Percentiles rank a stretch among this genome's conserved stretches.
Evolutionary conservation across 1,140 invertebrate genomes (phyloP).

Genomic region (Microvelia longipes): DNA sequence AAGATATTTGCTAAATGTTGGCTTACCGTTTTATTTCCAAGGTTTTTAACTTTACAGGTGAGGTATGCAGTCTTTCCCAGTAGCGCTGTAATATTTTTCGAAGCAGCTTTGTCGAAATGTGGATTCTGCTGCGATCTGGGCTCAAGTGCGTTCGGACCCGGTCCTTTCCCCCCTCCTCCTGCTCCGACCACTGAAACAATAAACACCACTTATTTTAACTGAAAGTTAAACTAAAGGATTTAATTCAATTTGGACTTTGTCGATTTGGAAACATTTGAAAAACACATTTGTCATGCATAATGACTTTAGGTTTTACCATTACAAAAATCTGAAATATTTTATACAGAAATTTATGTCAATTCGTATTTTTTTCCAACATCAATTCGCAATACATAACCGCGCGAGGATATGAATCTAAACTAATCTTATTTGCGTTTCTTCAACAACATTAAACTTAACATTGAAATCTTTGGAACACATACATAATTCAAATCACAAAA

Average conservation of each 20-base stretch:
- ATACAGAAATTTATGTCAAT: too few relatives aligned
- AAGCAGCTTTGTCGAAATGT: constrained; percentile 49
- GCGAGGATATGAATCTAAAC: too few relatives aligned
- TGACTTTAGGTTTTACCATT: too few relatives aligned
- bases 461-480: too few relatives aligned
- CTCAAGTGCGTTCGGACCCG: constrained; percentile 10
- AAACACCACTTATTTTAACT: neutral
- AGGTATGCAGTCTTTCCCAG: constrained; percentile 70
- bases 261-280: neutral
- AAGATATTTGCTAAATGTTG: too few relatives aligned
- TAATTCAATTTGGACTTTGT: neutral
- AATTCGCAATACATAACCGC: too few relatives aligned
- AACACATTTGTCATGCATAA: too few relatives aligned
- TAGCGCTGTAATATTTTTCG: constrained; percentile 64
- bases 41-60: constrained; percentile 67
- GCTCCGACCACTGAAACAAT: constrained; percentile 1
- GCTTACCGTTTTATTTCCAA: constrained; percentile 76
- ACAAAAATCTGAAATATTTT: too few relatives aligned
- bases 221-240: neutral
- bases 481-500: too few relatives aligned
- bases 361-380: too few relatives aligned
- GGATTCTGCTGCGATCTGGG: constrained; percentile 27
- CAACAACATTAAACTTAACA: too few relatives aligned
- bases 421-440: too few relatives aligned
- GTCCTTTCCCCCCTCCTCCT: neutral